Percentiles rank a stretch among this genome's conserved stretches.
Conservation (phyloP, 1,140 invertebrate species). For the Diachasma alloeum region DNA sequence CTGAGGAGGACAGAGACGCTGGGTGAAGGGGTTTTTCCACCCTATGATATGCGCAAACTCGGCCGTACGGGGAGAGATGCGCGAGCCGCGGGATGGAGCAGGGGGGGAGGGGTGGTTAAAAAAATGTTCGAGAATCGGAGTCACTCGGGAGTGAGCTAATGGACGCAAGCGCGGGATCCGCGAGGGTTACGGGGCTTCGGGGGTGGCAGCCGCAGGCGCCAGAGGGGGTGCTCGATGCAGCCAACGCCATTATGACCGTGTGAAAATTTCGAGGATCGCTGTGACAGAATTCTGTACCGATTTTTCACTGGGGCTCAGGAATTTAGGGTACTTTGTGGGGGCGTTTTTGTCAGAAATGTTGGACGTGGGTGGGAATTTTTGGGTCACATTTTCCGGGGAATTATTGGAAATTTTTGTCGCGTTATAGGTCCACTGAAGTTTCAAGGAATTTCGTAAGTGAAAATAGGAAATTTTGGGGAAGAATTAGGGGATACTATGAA, state of each 20-base stretch:
- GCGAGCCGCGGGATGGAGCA: background rate
- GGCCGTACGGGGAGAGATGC: background rate
- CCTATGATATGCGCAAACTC: conserved; percentile 4
- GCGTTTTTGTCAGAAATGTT: no score
- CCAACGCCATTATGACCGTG: conserved; percentile 24
- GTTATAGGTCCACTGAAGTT: no score
- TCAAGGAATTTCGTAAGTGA: no score
- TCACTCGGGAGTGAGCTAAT: conserved; percentile 21
- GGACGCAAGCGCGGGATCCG: conserved; percentile 28
- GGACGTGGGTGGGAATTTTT: no score
- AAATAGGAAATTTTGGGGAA: no score
- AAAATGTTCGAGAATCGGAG: conserved; percentile 23
- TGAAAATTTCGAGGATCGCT: conserved; percentile 29
- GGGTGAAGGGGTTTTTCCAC: conserved; percentile 3
- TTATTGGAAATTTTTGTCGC: no score
- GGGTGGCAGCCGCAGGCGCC: background rate
- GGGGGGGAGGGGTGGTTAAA: background rate
- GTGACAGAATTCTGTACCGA: background rate
- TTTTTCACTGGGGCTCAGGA: background rate
- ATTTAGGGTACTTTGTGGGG: no score
- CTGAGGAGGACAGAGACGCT: background rate
- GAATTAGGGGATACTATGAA: no score
- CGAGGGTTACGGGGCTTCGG: background rate
- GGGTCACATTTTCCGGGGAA: no score
- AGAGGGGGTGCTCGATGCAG: conserved; percentile 12